Conservation (phyloP, 2,888 invertebrate species). For the Nesidiocoris tenuis region DNA sequence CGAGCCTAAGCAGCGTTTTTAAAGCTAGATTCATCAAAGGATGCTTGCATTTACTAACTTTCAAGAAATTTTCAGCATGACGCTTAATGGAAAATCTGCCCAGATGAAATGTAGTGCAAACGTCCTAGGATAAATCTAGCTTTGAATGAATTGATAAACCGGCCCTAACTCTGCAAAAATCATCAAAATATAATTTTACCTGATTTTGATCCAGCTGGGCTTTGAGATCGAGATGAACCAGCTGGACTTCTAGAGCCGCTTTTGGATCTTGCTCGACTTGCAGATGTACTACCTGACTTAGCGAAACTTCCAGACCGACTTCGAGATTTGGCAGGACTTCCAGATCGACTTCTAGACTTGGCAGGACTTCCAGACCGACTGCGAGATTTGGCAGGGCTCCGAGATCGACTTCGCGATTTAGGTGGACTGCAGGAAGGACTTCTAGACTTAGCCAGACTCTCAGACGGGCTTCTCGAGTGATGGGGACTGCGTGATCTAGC, state of each 20-base stretch:
- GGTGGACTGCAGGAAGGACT: slow-evolving; percentile 47
- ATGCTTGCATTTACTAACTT: too few species aligned
- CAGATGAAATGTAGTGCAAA: too few species aligned
- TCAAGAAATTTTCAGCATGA: too few species aligned
- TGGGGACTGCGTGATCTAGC: slow-evolving; percentile 46
- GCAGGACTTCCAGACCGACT: slow-evolving; percentile 48
- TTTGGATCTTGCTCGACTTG: slow-evolving; percentile 16
- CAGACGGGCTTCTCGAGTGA: slow-evolving; percentile 47
- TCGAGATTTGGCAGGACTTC: slow-evolving; percentile 44
- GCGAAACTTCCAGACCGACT: slow-evolving; percentile 17
- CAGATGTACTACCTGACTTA: neutral
- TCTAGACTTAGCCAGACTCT: slow-evolving; percentile 44
- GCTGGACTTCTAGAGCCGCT: slow-evolving; percentile 12
- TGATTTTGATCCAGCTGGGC: slow-evolving; percentile 28
- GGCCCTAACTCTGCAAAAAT: too few species aligned
- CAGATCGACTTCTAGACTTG: slow-evolving; percentile 46
- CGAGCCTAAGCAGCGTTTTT: too few species aligned
- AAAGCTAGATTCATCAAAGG: too few species aligned
- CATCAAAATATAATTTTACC: slow-evolving; percentile 4
- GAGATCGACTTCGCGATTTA: slow-evolving; percentile 42
- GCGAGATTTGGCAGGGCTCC: slow-evolving; percentile 43
- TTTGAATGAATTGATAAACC: too few species aligned
- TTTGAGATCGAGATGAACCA: slow-evolving; percentile 31
- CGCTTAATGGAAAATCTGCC: too few species aligned
- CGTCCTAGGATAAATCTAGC: too few species aligned